Evolutionary conservation across 1,140 invertebrate species (phyloP), one percentile per base, ranked within the genome.

Genomic region (Dendroctonus valens): DNA sequence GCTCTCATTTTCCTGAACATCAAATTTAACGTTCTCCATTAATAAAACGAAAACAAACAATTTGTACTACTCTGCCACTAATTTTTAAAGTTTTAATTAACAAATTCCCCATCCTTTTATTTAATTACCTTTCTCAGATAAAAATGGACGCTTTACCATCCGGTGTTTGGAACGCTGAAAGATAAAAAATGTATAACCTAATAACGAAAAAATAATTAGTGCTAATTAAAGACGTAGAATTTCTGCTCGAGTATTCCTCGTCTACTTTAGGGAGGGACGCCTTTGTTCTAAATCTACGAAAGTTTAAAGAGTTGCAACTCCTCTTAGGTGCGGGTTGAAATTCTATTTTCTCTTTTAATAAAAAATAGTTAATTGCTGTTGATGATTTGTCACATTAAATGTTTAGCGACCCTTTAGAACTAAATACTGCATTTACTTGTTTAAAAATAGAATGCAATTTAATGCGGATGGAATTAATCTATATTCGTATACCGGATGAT

Each of bases 161-260:
- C 61, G 58, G 61, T 69, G 55, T 65, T 59, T 60, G 50, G 55
- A 68, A 58, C 51, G 66, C 58, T 15, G 8, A n/a, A 54, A 41
- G 37, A 49, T 65, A 64, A 69, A 66, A 69, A 66, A 42, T 65
- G 53, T 61, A 9, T 55, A 62, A 66, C 68, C 60, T 69, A 69
- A 66, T 69, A 69, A 54, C 65, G 63, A 66, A 72, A 70, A 72
- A 70, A 70, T 72, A 72, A 72, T 72, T 72, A 72, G 65, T 55
- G 50, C 61, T 70, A 72, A 72, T 72, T 72, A 70, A 70, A 70
- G 65, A 61, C 51, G 58, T 46, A 53, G 54, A 53, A 60, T 60
- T 67, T 67, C 58, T 59, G 57, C 58, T 67, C 49, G 15, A 44
- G 41, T 52, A 15, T 51, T 67, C 37, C 52, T 60, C 58, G 65